A percentile compares a stretch with the other conserved stretches of the same genome.
These are phyloP conservation scores for Glossosoma conforme DNA, from an alignment of 1,140 invertebrate species.

Conservation along the genomic window DNA sequence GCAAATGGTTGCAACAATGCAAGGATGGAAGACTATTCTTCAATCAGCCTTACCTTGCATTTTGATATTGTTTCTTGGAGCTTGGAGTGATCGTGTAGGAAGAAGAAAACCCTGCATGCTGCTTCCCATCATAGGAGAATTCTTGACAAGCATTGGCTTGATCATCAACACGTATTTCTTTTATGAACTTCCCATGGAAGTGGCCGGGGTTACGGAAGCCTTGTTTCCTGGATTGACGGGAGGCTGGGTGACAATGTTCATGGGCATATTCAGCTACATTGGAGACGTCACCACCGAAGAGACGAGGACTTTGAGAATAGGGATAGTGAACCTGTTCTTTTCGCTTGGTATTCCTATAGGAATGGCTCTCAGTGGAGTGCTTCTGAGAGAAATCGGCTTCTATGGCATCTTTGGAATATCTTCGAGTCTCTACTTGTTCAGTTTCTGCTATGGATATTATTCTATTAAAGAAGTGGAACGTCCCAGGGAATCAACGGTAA, in stretches of 20 bases:
- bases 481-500: conserved; percentile 41
- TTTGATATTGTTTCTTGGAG: conserved; percentile 72
- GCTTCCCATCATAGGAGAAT: conserved; percentile 74
- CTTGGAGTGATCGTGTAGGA: conserved; percentile 68
- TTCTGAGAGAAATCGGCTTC: conserved; percentile 67
- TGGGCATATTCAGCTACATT: conserved; percentile 86
- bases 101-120: conserved; percentile 81
- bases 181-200: conserved; percentile 71
- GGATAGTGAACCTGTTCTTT: conserved; percentile 77
- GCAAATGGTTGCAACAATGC: conserved; percentile 69
- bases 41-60: conserved; percentile 70
- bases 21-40: conserved; percentile 73
- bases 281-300: conserved; percentile 77
- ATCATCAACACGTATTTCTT: conserved; percentile 76
- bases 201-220: conserved; percentile 67
- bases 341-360: conserved; percentile 76
- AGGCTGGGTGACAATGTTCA: conserved; percentile 83
- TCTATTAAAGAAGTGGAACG: conserved; percentile 59
- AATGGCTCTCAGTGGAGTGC: conserved; percentile 68
- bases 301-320: conserved; percentile 75
- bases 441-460: conserved; percentile 65
- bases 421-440: conserved; percentile 65
- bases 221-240: conserved; percentile 74
- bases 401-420: conserved; percentile 75
- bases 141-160: conserved; percentile 69